phyloP scores from a whole-genome alignment of 2,888 invertebrate genomes.

The Caenorhabditis becei region DNA sequence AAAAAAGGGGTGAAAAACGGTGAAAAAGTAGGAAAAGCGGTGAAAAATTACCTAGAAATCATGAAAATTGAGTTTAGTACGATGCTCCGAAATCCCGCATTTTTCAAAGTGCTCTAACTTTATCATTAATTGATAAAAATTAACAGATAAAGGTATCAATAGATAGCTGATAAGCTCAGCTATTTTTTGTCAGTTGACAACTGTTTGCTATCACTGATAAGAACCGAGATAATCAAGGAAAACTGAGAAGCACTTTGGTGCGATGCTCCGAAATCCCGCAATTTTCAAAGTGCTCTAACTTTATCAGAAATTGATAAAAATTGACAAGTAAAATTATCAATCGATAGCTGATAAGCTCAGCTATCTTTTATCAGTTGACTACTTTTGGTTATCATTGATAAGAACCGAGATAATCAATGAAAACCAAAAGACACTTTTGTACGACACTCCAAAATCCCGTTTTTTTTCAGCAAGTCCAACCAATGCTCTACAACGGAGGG shows the following conservation, averaged over 20 bases:
- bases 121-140: not conserved
- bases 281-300: not conserved
- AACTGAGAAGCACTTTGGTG: not conserved
- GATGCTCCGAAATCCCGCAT: not conserved
- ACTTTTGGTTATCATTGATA: too few relatives aligned
- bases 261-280: not conserved
- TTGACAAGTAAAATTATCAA: not conserved
- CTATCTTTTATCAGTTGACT: too few relatives aligned
- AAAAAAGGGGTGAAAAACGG: too few relatives aligned
- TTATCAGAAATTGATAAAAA: not conserved
- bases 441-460: not conserved
- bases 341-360: too few relatives aligned
- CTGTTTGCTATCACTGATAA: too few relatives aligned
- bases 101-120: too few relatives aligned
- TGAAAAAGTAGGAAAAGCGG: too few relatives aligned
- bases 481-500: slow-evolving; percentile 77
- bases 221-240: too few relatives aligned
- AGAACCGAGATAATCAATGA: too few relatives aligned
- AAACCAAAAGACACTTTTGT: not conserved
- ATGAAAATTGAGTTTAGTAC: not conserved
- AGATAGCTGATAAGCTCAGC: too few relatives aligned
- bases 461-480: slow-evolving; percentile 72
- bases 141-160: not conserved
- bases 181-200: too few relatives aligned
- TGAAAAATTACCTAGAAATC: too few relatives aligned